These are phyloP conservation scores for Gymnogyps californianus DNA, from an alignment of 2,113 vertebrate species.

Conservation along the genomic window DNA sequence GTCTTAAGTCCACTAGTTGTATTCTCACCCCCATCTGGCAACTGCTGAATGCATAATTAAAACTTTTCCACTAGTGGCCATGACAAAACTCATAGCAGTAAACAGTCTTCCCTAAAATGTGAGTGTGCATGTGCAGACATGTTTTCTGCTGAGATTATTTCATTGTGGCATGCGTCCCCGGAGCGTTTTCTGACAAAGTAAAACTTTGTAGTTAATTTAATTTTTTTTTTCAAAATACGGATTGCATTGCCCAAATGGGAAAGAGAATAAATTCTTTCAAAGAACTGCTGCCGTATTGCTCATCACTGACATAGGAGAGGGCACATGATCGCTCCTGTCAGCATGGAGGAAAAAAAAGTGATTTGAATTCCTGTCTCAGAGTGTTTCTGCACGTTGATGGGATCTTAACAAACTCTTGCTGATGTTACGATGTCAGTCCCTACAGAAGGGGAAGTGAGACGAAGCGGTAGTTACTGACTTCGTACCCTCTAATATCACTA, in stretches of 20 bases:
- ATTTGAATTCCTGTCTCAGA: background rate
- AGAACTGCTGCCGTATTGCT: background rate
- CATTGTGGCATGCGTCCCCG: background rate
- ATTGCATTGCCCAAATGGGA: background rate
- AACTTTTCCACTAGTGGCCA: background rate
- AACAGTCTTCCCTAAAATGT: background rate
- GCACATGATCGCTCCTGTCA: background rate
- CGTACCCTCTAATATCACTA: background rate
- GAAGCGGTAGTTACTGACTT: background rate
- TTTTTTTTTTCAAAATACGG: accelerated
- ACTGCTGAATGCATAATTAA: background rate
- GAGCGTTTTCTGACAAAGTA: background rate
- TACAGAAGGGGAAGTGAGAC: background rate
- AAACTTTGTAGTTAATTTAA: background rate
- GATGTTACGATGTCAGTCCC: background rate
- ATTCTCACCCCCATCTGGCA: background rate
- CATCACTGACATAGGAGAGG: accelerated
- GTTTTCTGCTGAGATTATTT: background rate
- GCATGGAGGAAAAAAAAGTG: background rate
- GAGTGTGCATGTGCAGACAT: background rate
- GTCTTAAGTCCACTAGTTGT: background rate
- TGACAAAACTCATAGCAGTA: background rate
- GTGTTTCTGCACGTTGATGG: background rate
- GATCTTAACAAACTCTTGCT: background rate
- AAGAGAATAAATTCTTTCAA: background rate